Evolutionary conservation across 1,140 invertebrate species (phyloP).

Genomic region (Eurosta solidaginis): DNA sequence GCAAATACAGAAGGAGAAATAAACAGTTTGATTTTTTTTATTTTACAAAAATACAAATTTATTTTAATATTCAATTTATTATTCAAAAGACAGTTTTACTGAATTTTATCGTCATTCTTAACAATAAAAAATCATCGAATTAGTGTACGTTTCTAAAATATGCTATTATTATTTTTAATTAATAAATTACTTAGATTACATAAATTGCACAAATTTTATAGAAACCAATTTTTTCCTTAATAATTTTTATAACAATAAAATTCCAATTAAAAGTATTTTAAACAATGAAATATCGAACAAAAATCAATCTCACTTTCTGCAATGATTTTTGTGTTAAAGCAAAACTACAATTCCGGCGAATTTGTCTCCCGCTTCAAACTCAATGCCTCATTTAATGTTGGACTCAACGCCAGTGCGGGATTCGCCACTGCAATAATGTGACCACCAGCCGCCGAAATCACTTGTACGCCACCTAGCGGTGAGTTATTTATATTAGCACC

Average conservation of each 20-base stretch:
- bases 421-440: conserved; percentile 88
- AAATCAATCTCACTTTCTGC: no score
- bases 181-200: background rate
- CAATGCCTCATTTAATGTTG: conserved; percentile 50
- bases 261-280: background rate
- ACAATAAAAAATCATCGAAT: background rate
- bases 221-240: background rate
- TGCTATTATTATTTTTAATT: background rate
- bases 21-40: no score
- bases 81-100: background rate
- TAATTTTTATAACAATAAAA: background rate
- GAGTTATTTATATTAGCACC: background rate
- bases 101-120: background rate
- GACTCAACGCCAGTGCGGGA: conserved; percentile 71
- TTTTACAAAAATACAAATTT: no score
- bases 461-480: conserved; percentile 67
- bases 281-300: background rate
- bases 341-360: conserved; percentile 43
- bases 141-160: background rate
- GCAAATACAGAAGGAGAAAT: no score
- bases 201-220: background rate
- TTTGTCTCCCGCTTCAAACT: conserved; percentile 48
- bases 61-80: background rate
- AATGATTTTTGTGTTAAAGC: no score
- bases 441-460: conserved; percentile 80